phyloP scores from a whole-genome alignment of 2,113 vertebrate species.

The Cavia aperea region DNA sequence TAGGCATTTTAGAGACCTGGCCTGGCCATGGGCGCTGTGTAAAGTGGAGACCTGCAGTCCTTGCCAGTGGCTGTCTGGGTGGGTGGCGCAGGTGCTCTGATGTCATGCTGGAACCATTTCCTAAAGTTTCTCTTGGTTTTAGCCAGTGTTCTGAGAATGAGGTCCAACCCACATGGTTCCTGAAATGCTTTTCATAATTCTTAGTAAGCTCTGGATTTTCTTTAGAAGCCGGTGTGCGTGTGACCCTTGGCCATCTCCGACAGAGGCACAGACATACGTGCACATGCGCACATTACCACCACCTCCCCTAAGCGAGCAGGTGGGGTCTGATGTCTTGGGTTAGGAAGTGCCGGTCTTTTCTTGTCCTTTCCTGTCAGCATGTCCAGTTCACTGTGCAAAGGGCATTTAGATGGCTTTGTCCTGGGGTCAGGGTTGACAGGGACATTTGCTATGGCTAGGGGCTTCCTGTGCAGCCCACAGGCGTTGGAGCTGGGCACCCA shows the following conservation, averaged over 20 bases:
- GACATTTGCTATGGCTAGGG: neutral
- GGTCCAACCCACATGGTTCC: neutral
- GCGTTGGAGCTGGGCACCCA: neutral
- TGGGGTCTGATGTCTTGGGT: neutral
- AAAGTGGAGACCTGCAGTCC: accelerated
- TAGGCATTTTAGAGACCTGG: neutral
- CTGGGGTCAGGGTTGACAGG: neutral
- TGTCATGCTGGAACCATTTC: neutral
- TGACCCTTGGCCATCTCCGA: neutral
- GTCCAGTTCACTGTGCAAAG: neutral
- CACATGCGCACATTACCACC: too few relatives aligned
- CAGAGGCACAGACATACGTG: neutral
- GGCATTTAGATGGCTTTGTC: neutral
- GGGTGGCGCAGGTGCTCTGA: neutral
- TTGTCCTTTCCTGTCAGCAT: neutral
- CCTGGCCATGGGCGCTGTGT: neutral
- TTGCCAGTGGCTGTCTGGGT: too few relatives aligned
- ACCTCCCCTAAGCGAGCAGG: accelerated
- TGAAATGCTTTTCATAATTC: neutral
- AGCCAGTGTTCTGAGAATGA: neutral
- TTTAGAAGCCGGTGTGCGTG: neutral
- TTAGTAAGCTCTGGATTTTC: neutral
- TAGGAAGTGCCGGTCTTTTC: neutral
- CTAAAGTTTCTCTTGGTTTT: neutral
- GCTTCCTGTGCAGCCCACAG: neutral